Percentiles rank a stretch among this genome's conserved stretches.
These are phyloP conservation scores for Berghia stephanieae DNA, from an alignment of 1,140 invertebrate species.

Conservation along the genomic window DNA sequence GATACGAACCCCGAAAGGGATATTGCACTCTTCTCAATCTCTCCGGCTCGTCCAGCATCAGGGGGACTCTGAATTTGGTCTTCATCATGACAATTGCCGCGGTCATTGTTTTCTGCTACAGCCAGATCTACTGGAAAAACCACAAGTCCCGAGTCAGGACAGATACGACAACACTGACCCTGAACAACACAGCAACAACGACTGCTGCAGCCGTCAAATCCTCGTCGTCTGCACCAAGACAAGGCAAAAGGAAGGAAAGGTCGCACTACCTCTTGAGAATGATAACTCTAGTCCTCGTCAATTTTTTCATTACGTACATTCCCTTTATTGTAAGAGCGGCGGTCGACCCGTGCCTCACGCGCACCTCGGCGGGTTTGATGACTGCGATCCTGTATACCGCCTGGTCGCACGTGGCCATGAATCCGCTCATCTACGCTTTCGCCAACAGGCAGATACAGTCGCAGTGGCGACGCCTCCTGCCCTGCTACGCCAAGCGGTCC, in stretches of 20 bases:
- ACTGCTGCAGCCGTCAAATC: too few species aligned
- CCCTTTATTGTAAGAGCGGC: slow-evolving; percentile 35
- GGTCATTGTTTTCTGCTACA: slow-evolving; percentile 37
- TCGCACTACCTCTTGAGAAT: slow-evolving; percentile 36
- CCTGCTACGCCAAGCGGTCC: too few species aligned
- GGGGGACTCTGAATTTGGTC: slow-evolving; percentile 16
- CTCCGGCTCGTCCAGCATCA: neutral
- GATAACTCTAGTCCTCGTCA: slow-evolving; percentile 36
- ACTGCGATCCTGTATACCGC: slow-evolving; percentile 34
- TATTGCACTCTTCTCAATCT: slow-evolving; percentile 35
- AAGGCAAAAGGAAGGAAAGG: too few species aligned
- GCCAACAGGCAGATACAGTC: slow-evolving; percentile 18
- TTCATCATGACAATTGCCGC: slow-evolving; percentile 29
- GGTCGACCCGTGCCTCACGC: slow-evolving; percentile 30
- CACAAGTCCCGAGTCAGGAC: too few species aligned
- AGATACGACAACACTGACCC: too few species aligned
- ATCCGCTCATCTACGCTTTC: slow-evolving; percentile 41
- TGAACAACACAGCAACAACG: too few species aligned
- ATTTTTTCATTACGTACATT: slow-evolving; percentile 34
- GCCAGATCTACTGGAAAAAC: slow-evolving; percentile 26
- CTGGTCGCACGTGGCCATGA: slow-evolving; percentile 37
- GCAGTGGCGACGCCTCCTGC: neutral
- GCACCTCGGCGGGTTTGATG: slow-evolving; percentile 13
- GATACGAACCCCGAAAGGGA: slow-evolving; percentile 31
- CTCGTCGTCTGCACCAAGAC: too few species aligned